Base-by-base conservation (phyloP, 1,140 invertebrate genomes). In the Druon quercuslanigerum region DNA sequence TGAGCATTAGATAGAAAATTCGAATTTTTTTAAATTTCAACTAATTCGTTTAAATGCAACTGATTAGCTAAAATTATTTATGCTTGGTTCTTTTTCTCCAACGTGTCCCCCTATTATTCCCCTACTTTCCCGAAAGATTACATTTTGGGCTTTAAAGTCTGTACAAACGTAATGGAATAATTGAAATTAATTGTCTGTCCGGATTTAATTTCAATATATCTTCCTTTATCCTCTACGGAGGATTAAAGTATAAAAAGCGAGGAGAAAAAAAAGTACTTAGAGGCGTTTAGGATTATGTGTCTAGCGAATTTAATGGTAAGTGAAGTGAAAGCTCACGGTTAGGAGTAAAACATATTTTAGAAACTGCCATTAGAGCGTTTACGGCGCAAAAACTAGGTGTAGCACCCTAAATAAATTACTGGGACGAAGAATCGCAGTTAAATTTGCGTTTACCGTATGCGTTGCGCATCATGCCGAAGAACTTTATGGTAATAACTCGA, bases 291-390 rank as follows among this genome's bases (percentile, higher is more conserved):
- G 7, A 46, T 46, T 8, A 60, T 13, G 57, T 60, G 57, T 60
- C 14, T 33, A 16, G 14, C 25, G 57, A 60, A 60, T 60, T 60
- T 60, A 60, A 60, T 60, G 20, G 57, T 13, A 60, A 60, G 57
- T 60, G 57, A 60, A 60, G 57, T 60, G 57, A 60, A 60, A 60
- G 57, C 57, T 60, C 57, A 60, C 20, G 20, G 57, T 60, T 60
- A 60, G 25, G 20, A 60, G 25, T 25, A 60, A 60, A 60, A 60
- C 33, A 25, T 40, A 60, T 60, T 60, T 60, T 20, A 60, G 57
- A 60, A 60, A 60, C 33, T 60, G 17, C 57, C 57, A 33, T 60
- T 60, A 60, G 57, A 60, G 57, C 57, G 40, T 60, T 60, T 60
- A 60, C 12, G 57, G 57, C 25, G 25, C 57, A 60, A 19, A 33